These are phyloP conservation scores for Peromyscus polionotus DNA, from an alignment of 2,113 vertebrate species.

Conservation along the genomic window DNA sequence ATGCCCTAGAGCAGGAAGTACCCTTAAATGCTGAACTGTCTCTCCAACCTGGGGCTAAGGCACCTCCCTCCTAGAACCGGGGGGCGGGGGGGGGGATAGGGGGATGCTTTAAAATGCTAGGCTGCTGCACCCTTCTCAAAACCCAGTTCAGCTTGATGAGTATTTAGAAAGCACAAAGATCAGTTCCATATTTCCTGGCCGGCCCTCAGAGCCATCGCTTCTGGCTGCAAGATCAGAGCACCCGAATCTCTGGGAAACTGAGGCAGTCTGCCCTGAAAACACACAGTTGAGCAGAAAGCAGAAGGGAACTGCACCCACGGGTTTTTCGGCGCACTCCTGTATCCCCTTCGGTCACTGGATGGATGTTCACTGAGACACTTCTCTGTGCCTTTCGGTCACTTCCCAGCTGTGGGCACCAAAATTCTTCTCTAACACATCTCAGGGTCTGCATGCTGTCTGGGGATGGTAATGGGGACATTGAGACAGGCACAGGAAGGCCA, in stretches of 20 bases:
- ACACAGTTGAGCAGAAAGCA: neutral
- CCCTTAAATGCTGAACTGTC: neutral
- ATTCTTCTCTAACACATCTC: neutral
- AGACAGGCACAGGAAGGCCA: neutral
- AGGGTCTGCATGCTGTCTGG: fast-evolving
- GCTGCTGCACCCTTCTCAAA: too few relatives aligned
- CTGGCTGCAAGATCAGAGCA: neutral
- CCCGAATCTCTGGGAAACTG: neutral
- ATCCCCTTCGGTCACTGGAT: neutral
- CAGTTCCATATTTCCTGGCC: neutral
- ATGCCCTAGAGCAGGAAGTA: neutral
- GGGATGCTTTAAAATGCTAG: neutral
- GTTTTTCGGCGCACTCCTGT: neutral
- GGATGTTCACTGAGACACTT: neutral
- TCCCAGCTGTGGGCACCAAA: too few relatives aligned
- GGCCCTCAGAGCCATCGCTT: neutral
- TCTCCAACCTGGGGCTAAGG: neutral
- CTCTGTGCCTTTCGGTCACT: neutral
- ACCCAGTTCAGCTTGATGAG: neutral
- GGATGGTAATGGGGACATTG: neutral
- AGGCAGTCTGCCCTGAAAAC: neutral
- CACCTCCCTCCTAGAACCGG: too few relatives aligned
- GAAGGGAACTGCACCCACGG: too few relatives aligned
- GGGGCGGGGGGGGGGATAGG: too few relatives aligned
- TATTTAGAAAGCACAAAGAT: neutral